Evolutionary conservation across 2,113 vertebrate genomes (phyloP), one percentile per base, ranked within the genome.

Genomic region (Onychostoma macrolepis): DNA sequence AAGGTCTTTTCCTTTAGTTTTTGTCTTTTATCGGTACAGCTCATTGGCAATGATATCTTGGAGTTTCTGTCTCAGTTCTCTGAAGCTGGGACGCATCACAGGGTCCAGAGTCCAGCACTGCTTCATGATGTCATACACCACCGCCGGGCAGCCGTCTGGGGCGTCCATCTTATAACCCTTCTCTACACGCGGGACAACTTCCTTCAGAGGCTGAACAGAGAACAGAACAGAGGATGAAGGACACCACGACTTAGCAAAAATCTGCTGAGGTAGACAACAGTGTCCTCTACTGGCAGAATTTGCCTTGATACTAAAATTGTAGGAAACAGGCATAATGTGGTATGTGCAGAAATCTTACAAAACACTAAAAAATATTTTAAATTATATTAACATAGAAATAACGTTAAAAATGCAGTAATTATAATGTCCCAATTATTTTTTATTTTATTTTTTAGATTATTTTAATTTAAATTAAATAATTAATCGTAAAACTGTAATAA

Each of bases 131-230:
- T 97, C 96, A 0, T 98, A 98, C 90, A 99, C 97, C 0, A 96
- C 95, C 0, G 95, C 91, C 0, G 98, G 95, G 87, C 98, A 99
- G 48, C 97, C 96, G 0, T 99, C 98, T 0, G 98, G 98, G 86
- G 97, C 94, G 2, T 98, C 97, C 98, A 99, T 99, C 93, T 97
- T 98, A 90, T 99, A 99, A 88, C 98, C 98, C 91, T 97, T 98
- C 93, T 99, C 97, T 89, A 99, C 97, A 0, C 96, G 96, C 71
- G 96, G 97, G 75, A 98, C 97, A 30, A 99, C 98, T 0, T 99
- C 97, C 95, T 99, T 99, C 90, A 99, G 95, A 85, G 97, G 96
- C 98, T 99, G 83, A 0, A 17, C 45, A 36, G 36, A 36, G 36
- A 36, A 36, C 43, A 58, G 38, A 85, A 6, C 12, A 61, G 28